Percentiles rank a stretch among this genome's conserved stretches.
phyloP scores from a whole-genome alignment of 2,797 vertebrate species.

The Trematomus bernacchii region DNA sequence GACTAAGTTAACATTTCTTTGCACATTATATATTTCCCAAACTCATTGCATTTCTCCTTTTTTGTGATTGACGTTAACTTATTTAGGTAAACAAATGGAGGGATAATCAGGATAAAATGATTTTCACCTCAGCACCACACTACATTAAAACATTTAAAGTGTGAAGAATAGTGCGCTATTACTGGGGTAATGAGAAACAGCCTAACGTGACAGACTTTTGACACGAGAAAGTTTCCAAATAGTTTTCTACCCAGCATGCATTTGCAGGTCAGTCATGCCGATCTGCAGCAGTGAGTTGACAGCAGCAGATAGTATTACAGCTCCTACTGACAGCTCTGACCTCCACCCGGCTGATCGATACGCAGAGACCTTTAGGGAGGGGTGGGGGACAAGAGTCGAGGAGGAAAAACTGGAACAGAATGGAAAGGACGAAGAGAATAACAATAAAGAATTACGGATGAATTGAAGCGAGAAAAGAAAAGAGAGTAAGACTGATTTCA shows the following conservation, averaged over 20 bases:
- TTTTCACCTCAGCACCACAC: slow-evolving; percentile 20
- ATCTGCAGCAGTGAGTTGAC: slow-evolving; percentile 69
- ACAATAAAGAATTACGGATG: neutral
- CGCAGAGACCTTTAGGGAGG: slow-evolving; percentile 32
- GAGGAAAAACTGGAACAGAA: slow-evolving; percentile 18
- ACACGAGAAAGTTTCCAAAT: slow-evolving; percentile 58
- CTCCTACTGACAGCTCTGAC: slow-evolving; percentile 75
- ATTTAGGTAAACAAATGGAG: neutral
- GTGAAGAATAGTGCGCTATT: slow-evolving; percentile 22
- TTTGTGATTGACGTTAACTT: neutral
- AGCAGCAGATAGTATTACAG: slow-evolving; percentile 79
- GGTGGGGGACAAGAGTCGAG: neutral
- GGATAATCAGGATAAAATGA: neutral
- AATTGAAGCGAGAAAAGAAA: slow-evolving; percentile 20
- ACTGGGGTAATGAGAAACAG: slow-evolving; percentile 52
- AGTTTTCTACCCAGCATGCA: slow-evolving; percentile 72
- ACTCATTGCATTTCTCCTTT: neutral
- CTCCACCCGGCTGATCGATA: slow-evolving; percentile 75
- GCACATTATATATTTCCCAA: neutral
- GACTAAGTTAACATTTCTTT: neutral
- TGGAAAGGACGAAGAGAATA: slow-evolving; percentile 20
- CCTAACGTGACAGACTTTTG: slow-evolving; percentile 42
- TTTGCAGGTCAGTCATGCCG: slow-evolving; percentile 70
- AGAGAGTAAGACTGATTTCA: slow-evolving; percentile 35
- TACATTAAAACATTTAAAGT: slow-evolving; percentile 4